These are phyloP conservation scores for Anomalospiza imberbis DNA, from an alignment of 2,797 vertebrate species.

Conservation along the genomic window DNA sequence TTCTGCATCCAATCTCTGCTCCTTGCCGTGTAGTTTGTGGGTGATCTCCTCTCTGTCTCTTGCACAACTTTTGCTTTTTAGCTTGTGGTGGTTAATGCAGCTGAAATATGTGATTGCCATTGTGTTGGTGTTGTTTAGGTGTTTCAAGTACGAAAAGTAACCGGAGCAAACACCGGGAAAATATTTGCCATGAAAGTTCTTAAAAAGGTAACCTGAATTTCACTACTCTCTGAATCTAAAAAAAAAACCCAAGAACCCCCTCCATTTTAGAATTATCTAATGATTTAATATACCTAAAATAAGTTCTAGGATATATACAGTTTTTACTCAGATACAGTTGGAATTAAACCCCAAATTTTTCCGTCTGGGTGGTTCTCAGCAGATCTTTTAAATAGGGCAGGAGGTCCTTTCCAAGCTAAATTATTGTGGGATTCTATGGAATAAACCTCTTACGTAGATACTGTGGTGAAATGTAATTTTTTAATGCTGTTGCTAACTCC, in stretches of 20 bases:
- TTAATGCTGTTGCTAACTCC: background rate
- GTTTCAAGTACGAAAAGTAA: constrained; percentile 94
- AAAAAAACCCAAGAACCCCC: no score
- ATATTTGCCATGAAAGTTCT: constrained; percentile 99
- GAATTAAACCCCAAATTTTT: background rate
- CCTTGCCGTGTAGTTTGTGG: background rate
- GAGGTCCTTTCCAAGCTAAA: background rate
- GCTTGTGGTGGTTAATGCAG: background rate
- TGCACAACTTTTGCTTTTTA: background rate
- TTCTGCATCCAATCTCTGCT: background rate
- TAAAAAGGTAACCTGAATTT: constrained; percentile 85
- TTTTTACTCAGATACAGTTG: background rate
- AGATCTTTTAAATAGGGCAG: background rate
- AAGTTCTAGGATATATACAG: background rate
- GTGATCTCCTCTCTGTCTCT: background rate
- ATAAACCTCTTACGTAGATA: background rate
- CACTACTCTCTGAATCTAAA: background rate
- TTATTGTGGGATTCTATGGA: background rate
- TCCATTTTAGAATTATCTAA: background rate
- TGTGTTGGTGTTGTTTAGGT: constrained; percentile 76
- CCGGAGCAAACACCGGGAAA: constrained; percentile 88
- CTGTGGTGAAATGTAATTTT: background rate
- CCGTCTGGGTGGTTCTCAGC: background rate
- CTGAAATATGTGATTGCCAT: background rate
- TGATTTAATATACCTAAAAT: background rate